Conservation (phyloP, 2,113 vertebrate genomes). For the Aspiorhynchus laticeps region DNA sequence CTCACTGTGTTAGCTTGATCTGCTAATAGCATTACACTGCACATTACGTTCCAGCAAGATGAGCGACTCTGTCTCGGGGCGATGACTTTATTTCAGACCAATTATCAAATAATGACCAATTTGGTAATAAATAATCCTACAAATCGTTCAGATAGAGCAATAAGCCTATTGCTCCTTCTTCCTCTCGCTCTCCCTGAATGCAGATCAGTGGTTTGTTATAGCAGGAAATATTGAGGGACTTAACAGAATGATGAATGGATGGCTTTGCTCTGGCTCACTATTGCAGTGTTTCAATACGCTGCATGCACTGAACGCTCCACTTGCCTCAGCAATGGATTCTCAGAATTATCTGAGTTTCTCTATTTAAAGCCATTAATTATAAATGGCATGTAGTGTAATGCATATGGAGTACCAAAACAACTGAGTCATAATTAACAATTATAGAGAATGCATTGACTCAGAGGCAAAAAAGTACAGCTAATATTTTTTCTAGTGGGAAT, state of each 20-base stretch:
- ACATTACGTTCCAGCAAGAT: slow-evolving; percentile 47
- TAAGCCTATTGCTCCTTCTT: slow-evolving; percentile 18
- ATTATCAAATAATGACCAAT: slow-evolving; percentile 72
- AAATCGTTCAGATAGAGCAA: slow-evolving; percentile 50
- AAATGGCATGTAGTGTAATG: slow-evolving; percentile 62
- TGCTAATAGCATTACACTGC: slow-evolving; percentile 56
- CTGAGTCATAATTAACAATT: slow-evolving; percentile 66
- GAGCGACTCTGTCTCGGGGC: slow-evolving; percentile 64
- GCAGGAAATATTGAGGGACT: slow-evolving; percentile 66
- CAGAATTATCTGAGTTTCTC: slow-evolving; percentile 67
- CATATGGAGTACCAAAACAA: slow-evolving; percentile 61
- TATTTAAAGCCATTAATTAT: slow-evolving; percentile 78
- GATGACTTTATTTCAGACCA: slow-evolving; percentile 71
- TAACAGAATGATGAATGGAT: slow-evolving; percentile 70
- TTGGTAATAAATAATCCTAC: slow-evolving; percentile 66
- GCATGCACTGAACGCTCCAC: slow-evolving; percentile 57
- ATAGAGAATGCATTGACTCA: slow-evolving; percentile 44
- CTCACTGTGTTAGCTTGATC: slow-evolving; percentile 12
- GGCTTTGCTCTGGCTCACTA: slow-evolving; percentile 65
- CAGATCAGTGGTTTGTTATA: slow-evolving; percentile 57
- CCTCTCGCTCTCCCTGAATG: slow-evolving; percentile 4
- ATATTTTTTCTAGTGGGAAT: neutral
- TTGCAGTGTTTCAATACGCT: slow-evolving; percentile 74
- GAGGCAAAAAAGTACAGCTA: neutral
- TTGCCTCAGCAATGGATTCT: slow-evolving; percentile 54